A percentile compares a stretch with the other conserved stretches of the same genome.
phyloP scores from a whole-genome alignment of 2,113 vertebrate genomes.

The Craseonycteris thonglongyai region DNA sequence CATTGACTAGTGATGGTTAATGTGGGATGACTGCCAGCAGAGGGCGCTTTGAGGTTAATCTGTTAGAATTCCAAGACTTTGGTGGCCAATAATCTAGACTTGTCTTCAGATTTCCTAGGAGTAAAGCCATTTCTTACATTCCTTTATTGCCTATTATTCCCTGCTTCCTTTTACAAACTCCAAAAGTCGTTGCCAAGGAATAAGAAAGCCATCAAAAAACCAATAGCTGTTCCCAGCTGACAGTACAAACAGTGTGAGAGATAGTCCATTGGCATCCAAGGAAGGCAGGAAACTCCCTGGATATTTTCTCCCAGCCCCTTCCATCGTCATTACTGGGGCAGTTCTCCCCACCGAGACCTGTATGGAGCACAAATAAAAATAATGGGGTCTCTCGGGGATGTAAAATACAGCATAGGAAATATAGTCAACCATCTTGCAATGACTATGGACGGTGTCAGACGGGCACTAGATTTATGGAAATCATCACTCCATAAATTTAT shows the following conservation, averaged over 20 bases:
- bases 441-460: not conserved
- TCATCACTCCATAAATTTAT: not conserved
- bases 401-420: not conserved
- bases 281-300: not conserved
- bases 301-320: not conserved
- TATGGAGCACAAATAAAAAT: not conserved
- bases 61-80: not conserved
- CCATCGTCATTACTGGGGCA: not conserved
- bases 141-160: not conserved
- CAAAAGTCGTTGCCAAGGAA: not conserved
- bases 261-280: too few species aligned
- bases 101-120: not conserved
- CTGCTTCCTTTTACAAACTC: not conserved
- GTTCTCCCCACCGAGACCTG: not conserved
- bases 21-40: conserved; percentile 54
- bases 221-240: not conserved
- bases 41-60: conserved; percentile 44
- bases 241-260: not conserved
- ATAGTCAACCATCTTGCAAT: not conserved
- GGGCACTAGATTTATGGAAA: not conserved
- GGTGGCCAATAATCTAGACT: not conserved
- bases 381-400: too few species aligned
- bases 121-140: not conserved
- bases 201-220: not conserved
- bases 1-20: not conserved